Percentiles rank a stretch among this genome's conserved stretches.
Conservation (phyloP, 2,888 invertebrate species). For the Deilephila porcellus region DNA sequence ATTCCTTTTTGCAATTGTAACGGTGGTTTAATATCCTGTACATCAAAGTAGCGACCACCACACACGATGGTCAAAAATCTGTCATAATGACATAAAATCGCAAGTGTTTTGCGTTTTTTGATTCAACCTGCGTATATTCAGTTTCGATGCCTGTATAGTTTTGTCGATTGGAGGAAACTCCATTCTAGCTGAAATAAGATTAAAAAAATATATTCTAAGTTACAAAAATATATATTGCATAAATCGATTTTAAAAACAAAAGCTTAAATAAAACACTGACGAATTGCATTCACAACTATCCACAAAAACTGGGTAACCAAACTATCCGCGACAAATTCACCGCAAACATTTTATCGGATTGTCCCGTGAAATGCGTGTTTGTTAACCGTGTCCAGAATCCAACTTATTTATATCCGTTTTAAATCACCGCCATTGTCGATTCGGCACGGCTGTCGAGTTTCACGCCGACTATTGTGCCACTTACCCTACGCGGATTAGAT, state of each 20-base stretch:
- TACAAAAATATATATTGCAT: too few species aligned
- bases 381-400: constrained; percentile 76
- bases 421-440: constrained; percentile 78
- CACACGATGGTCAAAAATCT: too few species aligned
- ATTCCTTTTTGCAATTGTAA: too few species aligned
- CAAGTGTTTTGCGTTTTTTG: too few species aligned
- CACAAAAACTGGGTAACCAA: constrained; percentile 47
- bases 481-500: constrained; percentile 52
- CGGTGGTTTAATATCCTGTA: too few species aligned
- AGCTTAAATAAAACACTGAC: neutral
- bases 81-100: too few species aligned
- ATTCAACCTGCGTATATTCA: too few species aligned
- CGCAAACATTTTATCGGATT: constrained; percentile 64
- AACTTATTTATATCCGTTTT: constrained; percentile 79
- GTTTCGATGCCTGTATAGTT: too few species aligned
- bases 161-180: too few species aligned
- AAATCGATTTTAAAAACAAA: neutral
- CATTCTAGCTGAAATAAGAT: too few species aligned
- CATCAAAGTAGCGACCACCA: too few species aligned
- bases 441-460: constrained; percentile 74
- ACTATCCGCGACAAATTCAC: constrained; percentile 68
- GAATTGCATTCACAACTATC: neutral
- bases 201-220: too few species aligned
- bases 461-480: constrained; percentile 60
- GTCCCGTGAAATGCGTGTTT: constrained; percentile 81